These are phyloP conservation scores for Aplodontia rufa DNA, from an alignment of 2,113 vertebrate genomes.

Conservation along the genomic window DNA sequence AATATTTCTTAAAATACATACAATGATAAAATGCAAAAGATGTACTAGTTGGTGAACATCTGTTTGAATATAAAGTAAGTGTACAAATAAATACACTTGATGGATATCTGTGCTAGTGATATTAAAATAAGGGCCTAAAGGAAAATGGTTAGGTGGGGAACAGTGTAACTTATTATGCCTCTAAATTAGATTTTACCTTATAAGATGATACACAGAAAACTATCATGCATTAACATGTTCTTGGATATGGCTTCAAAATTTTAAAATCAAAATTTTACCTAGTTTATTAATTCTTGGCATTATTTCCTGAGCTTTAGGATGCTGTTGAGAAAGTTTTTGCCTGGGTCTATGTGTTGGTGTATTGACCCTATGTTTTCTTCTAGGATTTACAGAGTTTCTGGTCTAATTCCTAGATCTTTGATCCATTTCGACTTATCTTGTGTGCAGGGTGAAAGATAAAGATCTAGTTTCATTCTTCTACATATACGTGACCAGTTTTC, in stretches of 20 bases:
- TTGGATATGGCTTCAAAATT: background rate
- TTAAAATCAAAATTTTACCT: background rate
- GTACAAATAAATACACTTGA: background rate
- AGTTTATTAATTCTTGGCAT: no score
- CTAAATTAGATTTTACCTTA: background rate
- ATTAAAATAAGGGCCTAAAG: background rate
- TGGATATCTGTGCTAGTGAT: background rate
- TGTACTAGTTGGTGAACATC: background rate
- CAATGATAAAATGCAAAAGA: background rate
- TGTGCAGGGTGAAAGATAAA: no score
- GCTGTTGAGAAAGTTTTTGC: no score
- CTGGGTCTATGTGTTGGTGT: no score
- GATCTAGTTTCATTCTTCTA: no score
- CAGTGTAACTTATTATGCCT: background rate
- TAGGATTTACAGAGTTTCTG: no score
- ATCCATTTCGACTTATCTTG: no score
- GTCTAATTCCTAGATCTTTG: no score
- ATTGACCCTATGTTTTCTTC: no score
- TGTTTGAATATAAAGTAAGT: background rate
- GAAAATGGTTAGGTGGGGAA: accelerated
- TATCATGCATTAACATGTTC: background rate
- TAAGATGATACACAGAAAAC: background rate
- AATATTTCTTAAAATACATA: background rate
- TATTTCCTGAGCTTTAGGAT: no score
- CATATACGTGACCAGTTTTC: no score